phyloP scores from a whole-genome alignment of 2,113 vertebrate species.

The Megaceryle torquata region DNA sequence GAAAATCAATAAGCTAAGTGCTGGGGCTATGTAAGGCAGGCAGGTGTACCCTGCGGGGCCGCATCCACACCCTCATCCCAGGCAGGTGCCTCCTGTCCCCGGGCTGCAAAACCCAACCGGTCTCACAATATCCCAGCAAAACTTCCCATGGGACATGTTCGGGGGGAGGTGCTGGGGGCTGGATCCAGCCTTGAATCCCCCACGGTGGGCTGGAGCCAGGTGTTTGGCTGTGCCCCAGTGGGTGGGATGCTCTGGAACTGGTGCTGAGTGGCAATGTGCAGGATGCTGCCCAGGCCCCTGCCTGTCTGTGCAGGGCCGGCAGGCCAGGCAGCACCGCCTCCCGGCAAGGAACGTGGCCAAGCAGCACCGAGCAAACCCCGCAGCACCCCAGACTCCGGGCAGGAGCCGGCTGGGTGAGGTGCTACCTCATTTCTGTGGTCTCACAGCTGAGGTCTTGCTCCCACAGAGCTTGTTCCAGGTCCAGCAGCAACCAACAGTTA shows the following conservation, averaged over 20 bases:
- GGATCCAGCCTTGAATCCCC: not conserved
- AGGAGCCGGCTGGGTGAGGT: not conserved
- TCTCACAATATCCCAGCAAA: not conserved
- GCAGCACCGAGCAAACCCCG: not conserved
- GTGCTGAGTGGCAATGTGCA: not conserved
- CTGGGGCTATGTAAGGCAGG: too few species aligned
- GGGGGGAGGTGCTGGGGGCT: accelerated
- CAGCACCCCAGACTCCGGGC: accelerated
- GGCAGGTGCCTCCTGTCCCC: not conserved
- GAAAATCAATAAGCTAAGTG: not conserved
- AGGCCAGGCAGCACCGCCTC: not conserved
- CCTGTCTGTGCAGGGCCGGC: not conserved
- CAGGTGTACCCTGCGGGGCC: accelerated
- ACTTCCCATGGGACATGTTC: not conserved
- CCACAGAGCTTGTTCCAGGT: accelerated
- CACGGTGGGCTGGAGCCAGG: not conserved
- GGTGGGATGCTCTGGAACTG: not conserved
- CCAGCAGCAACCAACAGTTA: not conserved
- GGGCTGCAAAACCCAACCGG: not conserved
- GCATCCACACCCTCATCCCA: not conserved
- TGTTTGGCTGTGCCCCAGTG: accelerated
- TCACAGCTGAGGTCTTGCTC: accelerated
- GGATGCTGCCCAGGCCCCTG: not conserved
- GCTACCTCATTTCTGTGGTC: not conserved
- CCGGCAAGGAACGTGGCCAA: accelerated